Conservation (phyloP, 2,888 invertebrate genomes). For the Enchytraeus crypticus region DNA sequence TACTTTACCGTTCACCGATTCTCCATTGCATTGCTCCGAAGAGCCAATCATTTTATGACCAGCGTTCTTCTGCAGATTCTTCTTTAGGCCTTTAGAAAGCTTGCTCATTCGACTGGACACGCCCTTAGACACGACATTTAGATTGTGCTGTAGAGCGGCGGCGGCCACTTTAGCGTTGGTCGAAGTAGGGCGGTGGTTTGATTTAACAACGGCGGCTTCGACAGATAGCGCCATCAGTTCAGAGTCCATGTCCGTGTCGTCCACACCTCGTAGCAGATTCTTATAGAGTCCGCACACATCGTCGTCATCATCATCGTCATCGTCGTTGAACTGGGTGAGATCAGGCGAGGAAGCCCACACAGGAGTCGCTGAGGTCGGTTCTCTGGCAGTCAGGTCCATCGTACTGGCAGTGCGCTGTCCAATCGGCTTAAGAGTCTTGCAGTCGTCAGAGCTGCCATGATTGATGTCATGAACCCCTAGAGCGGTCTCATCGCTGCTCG, state of each 20-base stretch:
- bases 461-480: neutral
- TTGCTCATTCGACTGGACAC: neutral
- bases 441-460: neutral
- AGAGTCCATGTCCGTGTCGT: constrained; percentile 8
- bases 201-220: neutral
- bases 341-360: neutral
- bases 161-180: neutral
- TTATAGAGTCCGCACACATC: constrained; percentile 14
- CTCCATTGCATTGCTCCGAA: neutral
- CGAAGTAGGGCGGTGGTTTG: neutral
- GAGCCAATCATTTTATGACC: no score
- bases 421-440: neutral
- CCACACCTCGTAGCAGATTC: constrained; percentile 16
- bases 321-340: neutral
- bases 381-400: neutral
- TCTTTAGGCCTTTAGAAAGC: neutral
- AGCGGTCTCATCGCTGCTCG: neutral
- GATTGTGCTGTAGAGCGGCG: neutral
- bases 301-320: neutral
- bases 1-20: neutral
- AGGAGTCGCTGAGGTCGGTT: neutral
- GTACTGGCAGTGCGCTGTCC: neutral
- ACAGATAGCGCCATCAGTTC: neutral
- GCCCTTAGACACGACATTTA: constrained; percentile 1
- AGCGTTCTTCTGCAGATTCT: no score